These are phyloP conservation scores for Ophion ventricosus DNA, from an alignment of 2,888 invertebrate genomes.

Conservation along the genomic window DNA sequence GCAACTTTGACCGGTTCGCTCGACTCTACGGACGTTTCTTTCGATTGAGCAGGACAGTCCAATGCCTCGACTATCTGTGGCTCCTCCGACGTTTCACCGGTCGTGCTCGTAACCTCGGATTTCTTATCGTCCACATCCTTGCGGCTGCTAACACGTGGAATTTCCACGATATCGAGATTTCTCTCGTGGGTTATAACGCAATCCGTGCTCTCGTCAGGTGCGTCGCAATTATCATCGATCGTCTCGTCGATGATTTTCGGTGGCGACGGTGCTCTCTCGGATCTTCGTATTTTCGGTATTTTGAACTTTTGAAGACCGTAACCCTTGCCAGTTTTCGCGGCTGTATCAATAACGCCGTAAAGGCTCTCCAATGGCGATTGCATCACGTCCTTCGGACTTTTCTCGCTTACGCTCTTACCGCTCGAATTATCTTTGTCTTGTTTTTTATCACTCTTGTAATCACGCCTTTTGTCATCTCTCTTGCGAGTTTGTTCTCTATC, in stretches of 20 bases:
- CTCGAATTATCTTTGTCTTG: slow-evolving; percentile 67
- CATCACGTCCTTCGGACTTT: slow-evolving; percentile 77
- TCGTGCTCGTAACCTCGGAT: slow-evolving; percentile 74
- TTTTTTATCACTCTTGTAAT: slow-evolving; percentile 70
- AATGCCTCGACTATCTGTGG: slow-evolving; percentile 67
- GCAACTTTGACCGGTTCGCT: slow-evolving; percentile 67
- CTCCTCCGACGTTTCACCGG: slow-evolving; percentile 72
- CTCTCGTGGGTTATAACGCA: background rate
- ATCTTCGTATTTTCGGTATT: slow-evolving; percentile 85
- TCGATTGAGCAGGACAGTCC: slow-evolving; percentile 78
- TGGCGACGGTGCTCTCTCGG: slow-evolving; percentile 73
- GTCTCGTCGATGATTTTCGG: slow-evolving; percentile 48
- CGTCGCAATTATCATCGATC: slow-evolving; percentile 66
- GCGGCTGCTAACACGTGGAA: background rate
- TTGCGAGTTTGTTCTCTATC: slow-evolving; percentile 55
- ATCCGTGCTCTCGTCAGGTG: slow-evolving; percentile 45
- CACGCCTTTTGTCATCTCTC: slow-evolving; percentile 62
- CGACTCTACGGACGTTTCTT: slow-evolving; percentile 74
- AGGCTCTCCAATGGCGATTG: slow-evolving; percentile 84
- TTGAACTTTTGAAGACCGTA: slow-evolving; percentile 84
- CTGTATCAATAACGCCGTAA: slow-evolving; percentile 82
- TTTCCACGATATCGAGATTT: slow-evolving; percentile 7
- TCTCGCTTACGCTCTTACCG: slow-evolving; percentile 67
- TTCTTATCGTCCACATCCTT: slow-evolving; percentile 68
- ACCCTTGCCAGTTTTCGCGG: slow-evolving; percentile 82